A percentile compares a stretch with the other conserved stretches of the same genome.
These are phyloP conservation scores for Ectemnius lituratus DNA, from an alignment of 2,888 invertebrate species.

Conservation along the genomic window DNA sequence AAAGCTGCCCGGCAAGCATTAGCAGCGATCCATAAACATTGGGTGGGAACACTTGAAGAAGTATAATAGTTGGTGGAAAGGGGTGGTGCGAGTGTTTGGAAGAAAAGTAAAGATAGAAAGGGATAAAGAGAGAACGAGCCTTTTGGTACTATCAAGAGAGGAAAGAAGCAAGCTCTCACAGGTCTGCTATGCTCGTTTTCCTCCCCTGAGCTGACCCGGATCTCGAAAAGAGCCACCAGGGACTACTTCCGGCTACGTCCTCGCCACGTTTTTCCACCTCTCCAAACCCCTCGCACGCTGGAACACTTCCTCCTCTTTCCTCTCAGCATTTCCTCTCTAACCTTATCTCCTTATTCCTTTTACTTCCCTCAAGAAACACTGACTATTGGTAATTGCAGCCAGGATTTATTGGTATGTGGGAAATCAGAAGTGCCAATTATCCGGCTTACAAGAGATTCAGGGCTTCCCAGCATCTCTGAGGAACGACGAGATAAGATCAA, in stretches of 20 bases:
- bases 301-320: background rate
- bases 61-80: conserved; percentile 12
- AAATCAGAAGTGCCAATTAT: background rate
- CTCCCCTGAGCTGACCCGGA: conserved; percentile 53
- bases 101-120: background rate
- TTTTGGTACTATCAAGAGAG: conserved; percentile 33
- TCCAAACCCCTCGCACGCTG: background rate
- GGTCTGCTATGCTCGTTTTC: conserved; percentile 55
- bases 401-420: conserved; percentile 1
- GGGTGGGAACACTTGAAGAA: conserved; percentile 14
- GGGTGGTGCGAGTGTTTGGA: background rate
- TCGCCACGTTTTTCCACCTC: conserved; percentile 24
- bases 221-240: conserved; percentile 59
- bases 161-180: conserved; percentile 40
- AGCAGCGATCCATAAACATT: conserved; percentile 55
- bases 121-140: conserved; percentile 5
- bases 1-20: conserved; percentile 49
- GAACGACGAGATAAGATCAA: no score
- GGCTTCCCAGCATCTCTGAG: no score
- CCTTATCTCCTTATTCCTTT: conserved; percentile 6
- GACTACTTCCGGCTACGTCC: conserved; percentile 54
- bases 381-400: background rate
- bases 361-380: background rate
- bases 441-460: no score
- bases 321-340: no score